Conservation (phyloP, 37 sponge, comb jelly and placozoan species). For the Agelas oroides region DNA sequence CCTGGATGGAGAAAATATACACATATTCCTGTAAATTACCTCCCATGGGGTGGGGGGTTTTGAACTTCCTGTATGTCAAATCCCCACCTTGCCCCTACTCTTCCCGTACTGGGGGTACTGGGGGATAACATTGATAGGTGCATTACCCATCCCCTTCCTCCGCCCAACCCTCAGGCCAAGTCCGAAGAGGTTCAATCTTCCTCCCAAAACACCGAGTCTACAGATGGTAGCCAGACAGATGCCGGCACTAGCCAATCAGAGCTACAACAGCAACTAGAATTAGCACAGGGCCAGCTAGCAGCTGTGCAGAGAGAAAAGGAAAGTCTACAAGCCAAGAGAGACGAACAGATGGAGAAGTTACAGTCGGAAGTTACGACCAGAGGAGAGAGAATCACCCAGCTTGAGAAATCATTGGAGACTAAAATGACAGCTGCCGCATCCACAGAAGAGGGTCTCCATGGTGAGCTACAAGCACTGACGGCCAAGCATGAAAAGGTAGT, state of each 20-base stretch:
- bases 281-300: neutral
- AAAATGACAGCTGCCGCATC: neutral
- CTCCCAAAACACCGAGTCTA: neutral
- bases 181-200: slow-evolving; percentile 1
- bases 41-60: no score
- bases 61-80: no score
- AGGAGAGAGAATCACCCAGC: neutral
- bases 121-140: no score
- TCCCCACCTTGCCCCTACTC: no score
- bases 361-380: no score
- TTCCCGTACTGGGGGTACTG: no score
- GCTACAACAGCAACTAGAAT: neutral
- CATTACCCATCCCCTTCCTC: no score
- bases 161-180: neutral
- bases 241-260: neutral
- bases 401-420: neutral
- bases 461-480: slow-evolving; percentile 21
- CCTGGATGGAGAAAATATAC: no score
- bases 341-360: no score
- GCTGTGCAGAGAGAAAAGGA: neutral
- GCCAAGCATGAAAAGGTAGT: slow-evolving; percentile 38
- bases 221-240: neutral
- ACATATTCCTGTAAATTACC: no score
- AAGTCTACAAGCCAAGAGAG: no score
- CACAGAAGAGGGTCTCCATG: slow-evolving; percentile 3